A percentile compares a stretch with the other conserved stretches of the same genome.
phyloP scores from a whole-genome alignment of 2,113 vertebrate genomes.

The Bos javanicus region DNA sequence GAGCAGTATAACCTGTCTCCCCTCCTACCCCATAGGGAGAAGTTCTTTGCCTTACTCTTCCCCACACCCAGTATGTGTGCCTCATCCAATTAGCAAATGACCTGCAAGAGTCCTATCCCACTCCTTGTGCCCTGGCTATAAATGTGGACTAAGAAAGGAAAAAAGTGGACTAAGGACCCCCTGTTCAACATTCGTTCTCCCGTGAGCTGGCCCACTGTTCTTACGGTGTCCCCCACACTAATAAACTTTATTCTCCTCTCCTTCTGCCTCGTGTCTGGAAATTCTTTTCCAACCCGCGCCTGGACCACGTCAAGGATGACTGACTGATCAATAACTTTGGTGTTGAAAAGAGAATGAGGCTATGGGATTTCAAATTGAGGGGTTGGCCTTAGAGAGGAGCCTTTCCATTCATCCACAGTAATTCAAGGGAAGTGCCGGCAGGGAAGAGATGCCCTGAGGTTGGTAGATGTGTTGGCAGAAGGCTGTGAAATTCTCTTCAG shows the following conservation, averaged over 20 bases:
- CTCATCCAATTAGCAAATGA: neutral
- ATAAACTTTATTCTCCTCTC: neutral
- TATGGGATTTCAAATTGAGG: neutral
- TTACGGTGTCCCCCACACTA: neutral
- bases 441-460: neutral
- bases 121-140: neutral
- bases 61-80: neutral
- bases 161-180: too few species aligned
- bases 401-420: neutral
- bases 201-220: neutral
- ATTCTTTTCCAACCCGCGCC: neutral
- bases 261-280: neutral
- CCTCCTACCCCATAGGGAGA: neutral
- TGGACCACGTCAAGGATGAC: neutral
- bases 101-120: neutral
- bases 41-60: neutral
- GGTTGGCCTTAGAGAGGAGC: neutral
- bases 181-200: neutral
- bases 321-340: neutral
- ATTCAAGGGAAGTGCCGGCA: neutral
- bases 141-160: neutral
- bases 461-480: neutral
- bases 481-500: neutral
- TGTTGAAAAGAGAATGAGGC: neutral
- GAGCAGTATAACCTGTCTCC: neutral